Conservation (phyloP, 2,113 vertebrate genomes). For the Delphinapterus leucas region DNA sequence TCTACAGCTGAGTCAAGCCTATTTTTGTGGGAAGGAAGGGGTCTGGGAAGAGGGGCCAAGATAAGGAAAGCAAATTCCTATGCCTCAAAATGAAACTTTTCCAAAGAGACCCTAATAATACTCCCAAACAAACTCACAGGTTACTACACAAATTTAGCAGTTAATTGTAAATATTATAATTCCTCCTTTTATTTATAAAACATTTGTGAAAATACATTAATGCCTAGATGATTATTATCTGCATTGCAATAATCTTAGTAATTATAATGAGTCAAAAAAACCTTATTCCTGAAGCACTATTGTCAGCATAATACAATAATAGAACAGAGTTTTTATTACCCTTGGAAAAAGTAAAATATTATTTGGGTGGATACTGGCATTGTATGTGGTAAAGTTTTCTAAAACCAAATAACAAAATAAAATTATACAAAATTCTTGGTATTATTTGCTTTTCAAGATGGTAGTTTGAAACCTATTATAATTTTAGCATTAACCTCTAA, state of each 20-base stretch:
- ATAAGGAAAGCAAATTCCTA: neutral
- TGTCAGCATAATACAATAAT: neutral
- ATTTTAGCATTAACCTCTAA: conserved; percentile 17
- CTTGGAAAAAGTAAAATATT: neutral
- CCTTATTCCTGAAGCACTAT: neutral
- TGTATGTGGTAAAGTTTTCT: neutral
- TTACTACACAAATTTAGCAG: neutral
- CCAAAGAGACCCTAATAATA: neutral
- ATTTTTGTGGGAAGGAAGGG: neutral
- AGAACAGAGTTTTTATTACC: neutral
- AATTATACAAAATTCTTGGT: neutral
- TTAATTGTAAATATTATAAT: neutral
- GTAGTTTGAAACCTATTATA: conserved; percentile 15
- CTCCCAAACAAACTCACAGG: neutral
- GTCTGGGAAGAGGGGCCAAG: neutral
- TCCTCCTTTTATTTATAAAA: neutral
- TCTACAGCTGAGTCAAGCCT: neutral
- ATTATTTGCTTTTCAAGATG: conserved; percentile 29
- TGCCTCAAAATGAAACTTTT: neutral
- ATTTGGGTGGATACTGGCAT: neutral
- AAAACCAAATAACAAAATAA: conserved; percentile 16
- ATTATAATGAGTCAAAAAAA: conserved; percentile 1
- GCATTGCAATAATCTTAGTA: neutral
- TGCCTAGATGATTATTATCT: neutral
- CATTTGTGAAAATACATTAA: conserved; percentile 5